Conservation (phyloP, 2,113 vertebrate genomes). For the Nasalis larvatus region DNA sequence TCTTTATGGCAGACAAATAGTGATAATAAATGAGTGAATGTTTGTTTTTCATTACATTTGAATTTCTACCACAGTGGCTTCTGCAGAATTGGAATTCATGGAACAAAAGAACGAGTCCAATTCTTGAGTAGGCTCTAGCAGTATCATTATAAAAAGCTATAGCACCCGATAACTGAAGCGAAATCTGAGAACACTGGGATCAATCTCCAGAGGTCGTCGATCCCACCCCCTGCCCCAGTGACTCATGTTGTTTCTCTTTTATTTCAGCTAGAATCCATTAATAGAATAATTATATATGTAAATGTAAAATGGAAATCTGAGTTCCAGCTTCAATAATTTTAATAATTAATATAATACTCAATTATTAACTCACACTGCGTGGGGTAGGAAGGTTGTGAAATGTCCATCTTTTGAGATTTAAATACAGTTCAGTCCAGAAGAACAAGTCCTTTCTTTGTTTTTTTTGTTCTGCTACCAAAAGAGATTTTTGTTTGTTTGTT, state of each 20-base stretch:
- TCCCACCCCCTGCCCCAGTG: neutral
- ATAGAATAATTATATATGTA: neutral
- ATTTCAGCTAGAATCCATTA: neutral
- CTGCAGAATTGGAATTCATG: neutral
- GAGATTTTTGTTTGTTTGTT: neutral
- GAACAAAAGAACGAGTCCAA: neutral
- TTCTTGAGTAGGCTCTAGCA: neutral
- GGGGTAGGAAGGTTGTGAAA: neutral
- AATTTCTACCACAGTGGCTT: neutral
- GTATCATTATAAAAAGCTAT: neutral
- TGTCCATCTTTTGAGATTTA: conserved; percentile 40
- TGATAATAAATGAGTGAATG: neutral
- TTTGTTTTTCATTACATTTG: neutral
- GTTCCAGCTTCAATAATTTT: neutral
- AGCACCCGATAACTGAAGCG: neutral
- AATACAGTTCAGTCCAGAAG: neutral
- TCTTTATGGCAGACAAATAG: neutral
- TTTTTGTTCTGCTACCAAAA: conserved; percentile 43
- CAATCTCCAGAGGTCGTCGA: neutral
- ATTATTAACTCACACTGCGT: neutral
- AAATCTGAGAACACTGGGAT: neutral
- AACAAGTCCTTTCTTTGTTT: neutral
- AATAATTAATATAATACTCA: neutral
- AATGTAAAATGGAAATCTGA: neutral
- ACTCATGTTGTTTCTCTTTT: neutral